Evolutionary conservation across 2,797 vertebrate species (phyloP), one percentile per base, ranked within the genome.

Genomic region (Corythornis leucogaster): DNA sequence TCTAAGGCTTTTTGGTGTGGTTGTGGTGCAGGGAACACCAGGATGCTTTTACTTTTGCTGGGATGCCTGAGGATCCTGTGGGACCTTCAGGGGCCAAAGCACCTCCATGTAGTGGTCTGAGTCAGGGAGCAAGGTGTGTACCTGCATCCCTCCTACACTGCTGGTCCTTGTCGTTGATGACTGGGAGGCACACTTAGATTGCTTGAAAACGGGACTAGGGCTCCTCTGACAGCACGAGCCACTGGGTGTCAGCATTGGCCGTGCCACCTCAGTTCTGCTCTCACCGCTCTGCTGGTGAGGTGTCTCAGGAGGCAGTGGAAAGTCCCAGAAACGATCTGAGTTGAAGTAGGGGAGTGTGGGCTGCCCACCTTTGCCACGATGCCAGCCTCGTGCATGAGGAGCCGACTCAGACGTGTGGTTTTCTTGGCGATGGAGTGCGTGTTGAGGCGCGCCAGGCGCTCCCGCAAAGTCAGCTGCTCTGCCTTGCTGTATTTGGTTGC

Each of bases 351-450:
- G 28, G 38, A 30, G 5, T 4, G 40, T 1, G 4, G n/a, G 24
- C 25, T 48, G 71, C 96, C 89, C 96, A 99, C 99, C 98, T 98
- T 99, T 33, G 98, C 70, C 79, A 98, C 96, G 0, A 99, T 98
- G 77, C 99, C 99, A 0, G 99, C 98, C 97, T 99, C 99, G 1
- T 99, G 98, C 96, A 99, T 98, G 94, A 99, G 95, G 38, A 98
- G 97, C 85, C 99, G 98, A 95, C 99, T 98, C 79, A 99, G 95
- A 50, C 99, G 97, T 0, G 98, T 98, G 2, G 99, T 99, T 97
- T 99, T 99, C 97, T 99, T 99, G 48, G 98, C 98, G 8, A 99
- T 98, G 87, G 99, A 99, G 97, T 99, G 99, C 0, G 98, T 97
- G 97, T 98, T 99, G 92, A 99, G 96, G 13, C 99, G 98, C 13